A percentile compares a stretch with the other conserved stretches of the same genome.
These are phyloP conservation scores for Diglossa cyanea DNA, from an alignment of 2,797 vertebrate genomes.

Conservation along the genomic window DNA sequence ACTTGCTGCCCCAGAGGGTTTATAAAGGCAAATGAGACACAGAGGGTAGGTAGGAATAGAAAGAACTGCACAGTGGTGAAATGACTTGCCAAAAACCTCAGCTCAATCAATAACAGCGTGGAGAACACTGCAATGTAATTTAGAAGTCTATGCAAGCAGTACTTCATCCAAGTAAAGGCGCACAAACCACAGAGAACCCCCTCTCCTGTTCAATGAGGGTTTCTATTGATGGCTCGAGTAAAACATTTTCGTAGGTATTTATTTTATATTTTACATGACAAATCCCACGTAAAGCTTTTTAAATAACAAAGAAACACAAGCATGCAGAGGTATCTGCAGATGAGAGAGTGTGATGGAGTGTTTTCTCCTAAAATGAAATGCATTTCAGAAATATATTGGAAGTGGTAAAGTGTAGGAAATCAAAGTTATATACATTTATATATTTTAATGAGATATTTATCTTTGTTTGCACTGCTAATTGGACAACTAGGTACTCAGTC, in stretches of 20 bases:
- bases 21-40: not conserved
- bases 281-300: not conserved
- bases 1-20: not conserved
- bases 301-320: not conserved
- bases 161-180: not conserved
- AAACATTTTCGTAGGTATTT: not conserved
- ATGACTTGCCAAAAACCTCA: conserved; percentile 3
- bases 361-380: not conserved
- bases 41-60: not conserved
- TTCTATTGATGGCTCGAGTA: not conserved
- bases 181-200: not conserved
- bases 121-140: conserved; percentile 12
- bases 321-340: not conserved
- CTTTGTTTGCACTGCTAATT: not conserved
- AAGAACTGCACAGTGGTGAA: not conserved
- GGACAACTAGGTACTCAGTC: not conserved
- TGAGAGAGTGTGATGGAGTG: not conserved
- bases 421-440: not conserved
- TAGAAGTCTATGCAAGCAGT: not conserved
- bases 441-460: not conserved
- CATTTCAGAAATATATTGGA: not conserved
- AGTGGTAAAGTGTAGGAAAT: not conserved
- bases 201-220: not conserved
- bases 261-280: conserved; percentile 26
- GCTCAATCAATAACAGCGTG: not conserved